Conservation (phyloP, 2,113 vertebrate genomes). For the Bos indicus region DNA sequence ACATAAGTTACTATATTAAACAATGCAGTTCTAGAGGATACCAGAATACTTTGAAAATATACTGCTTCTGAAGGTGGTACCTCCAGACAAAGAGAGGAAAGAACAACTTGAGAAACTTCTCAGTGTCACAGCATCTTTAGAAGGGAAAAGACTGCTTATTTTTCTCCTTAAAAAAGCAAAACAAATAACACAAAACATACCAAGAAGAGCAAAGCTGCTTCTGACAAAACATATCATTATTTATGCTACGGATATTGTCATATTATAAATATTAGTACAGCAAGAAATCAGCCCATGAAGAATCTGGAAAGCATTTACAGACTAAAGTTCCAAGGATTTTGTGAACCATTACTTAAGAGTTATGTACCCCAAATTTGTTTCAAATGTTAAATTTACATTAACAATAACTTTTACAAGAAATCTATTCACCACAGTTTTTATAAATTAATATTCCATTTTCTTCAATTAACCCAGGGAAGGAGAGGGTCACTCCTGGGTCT, state of each 20-base stretch:
- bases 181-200: conserved; percentile 27
- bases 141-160: conserved; percentile 6
- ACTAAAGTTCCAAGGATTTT: neutral
- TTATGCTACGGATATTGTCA: neutral
- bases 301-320: conserved; percentile 18
- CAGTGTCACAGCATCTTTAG: neutral
- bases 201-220: neutral
- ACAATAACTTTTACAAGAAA: conserved; percentile 30
- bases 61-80: neutral
- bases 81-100: neutral
- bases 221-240: neutral
- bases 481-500: neutral
- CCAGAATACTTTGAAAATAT: neutral
- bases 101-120: neutral
- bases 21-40: neutral
- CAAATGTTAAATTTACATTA: conserved; percentile 52
- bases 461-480: neutral
- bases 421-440: conserved; percentile 9
- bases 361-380: conserved; percentile 21
- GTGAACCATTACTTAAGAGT: neutral
- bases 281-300: neutral
- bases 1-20: neutral
- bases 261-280: conserved; percentile 29
- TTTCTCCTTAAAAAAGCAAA: neutral
- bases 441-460: conserved; percentile 9